Conservation (phyloP, 2,797 vertebrate species). For the Synanceia verrucosa region DNA sequence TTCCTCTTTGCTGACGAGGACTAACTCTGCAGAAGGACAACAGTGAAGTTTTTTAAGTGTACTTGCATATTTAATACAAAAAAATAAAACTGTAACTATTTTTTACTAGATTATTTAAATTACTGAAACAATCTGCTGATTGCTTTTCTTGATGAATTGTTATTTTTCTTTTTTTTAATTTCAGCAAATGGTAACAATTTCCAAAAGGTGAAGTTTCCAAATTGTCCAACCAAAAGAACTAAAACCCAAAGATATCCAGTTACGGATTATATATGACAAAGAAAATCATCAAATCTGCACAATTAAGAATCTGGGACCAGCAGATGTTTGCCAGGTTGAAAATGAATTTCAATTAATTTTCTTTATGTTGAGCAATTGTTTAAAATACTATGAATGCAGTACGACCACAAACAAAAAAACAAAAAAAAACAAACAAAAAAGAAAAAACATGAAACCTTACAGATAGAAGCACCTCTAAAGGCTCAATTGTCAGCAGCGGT, state of each 20-base stretch:
- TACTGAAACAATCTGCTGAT: neutral
- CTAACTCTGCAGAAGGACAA: neutral
- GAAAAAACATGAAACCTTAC: too few relatives aligned
- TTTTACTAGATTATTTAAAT: neutral
- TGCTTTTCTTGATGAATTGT: neutral
- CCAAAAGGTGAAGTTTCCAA: neutral
- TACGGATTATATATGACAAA: neutral
- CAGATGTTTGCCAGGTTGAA: neutral
- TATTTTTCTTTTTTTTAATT: neutral
- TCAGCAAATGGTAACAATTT: too few relatives aligned
- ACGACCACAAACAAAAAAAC: neutral
- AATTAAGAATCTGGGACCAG: neutral
- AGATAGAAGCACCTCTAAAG: neutral
- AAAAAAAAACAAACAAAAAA: too few relatives aligned
- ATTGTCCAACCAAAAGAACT: neutral
- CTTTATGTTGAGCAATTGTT: neutral
- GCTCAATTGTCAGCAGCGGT: neutral
- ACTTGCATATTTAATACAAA: too few relatives aligned
- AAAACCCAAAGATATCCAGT: neutral
- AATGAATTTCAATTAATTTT: neutral
- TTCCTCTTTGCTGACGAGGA: conserved; percentile 9
- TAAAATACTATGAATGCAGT: neutral
- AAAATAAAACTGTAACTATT: neutral
- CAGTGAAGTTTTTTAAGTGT: too few relatives aligned
- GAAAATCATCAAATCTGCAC: neutral